These are phyloP conservation scores for Limnodromus scolopaceus DNA, from an alignment of 2,797 vertebrate species.

Conservation along the genomic window DNA sequence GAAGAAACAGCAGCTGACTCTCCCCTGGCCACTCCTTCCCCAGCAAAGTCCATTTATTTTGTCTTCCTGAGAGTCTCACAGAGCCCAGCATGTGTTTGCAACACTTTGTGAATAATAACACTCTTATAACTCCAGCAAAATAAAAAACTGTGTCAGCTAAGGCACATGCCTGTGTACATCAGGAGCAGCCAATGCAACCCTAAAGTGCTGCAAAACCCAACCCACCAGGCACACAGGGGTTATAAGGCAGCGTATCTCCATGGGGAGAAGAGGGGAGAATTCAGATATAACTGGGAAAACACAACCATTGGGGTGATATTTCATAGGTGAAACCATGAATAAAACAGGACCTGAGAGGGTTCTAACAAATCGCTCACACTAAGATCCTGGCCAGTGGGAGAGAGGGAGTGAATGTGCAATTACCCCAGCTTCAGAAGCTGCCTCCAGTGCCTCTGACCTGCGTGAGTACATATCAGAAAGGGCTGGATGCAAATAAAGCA, in stretches of 20 bases:
- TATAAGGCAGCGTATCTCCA: neutral
- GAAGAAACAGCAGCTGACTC: slow-evolving; percentile 32
- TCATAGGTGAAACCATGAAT: slow-evolving; percentile 31
- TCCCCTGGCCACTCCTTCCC: slow-evolving; percentile 26
- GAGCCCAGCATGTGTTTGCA: slow-evolving; percentile 41
- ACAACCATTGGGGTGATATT: neutral
- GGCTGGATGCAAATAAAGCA: neutral
- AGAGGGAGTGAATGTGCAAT: neutral
- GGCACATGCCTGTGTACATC: neutral
- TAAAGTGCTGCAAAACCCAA: neutral
- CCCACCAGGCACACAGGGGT: neutral
- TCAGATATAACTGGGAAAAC: neutral
- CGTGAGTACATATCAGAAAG: neutral
- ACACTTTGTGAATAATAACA: slow-evolving; percentile 55
- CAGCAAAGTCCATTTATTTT: slow-evolving; percentile 35
- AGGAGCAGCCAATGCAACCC: neutral
- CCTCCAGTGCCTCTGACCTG: neutral
- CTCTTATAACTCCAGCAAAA: slow-evolving; percentile 22
- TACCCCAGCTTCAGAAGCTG: neutral
- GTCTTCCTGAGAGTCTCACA: slow-evolving; percentile 18
- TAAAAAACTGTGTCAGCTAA: slow-evolving; percentile 48
- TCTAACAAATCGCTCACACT: neutral
- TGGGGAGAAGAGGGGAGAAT: neutral
- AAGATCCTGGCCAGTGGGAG: neutral
- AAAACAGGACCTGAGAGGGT: neutral